phyloP scores from a whole-genome alignment of 2,888 invertebrate genomes.

The Drosophila conformis region DNA sequence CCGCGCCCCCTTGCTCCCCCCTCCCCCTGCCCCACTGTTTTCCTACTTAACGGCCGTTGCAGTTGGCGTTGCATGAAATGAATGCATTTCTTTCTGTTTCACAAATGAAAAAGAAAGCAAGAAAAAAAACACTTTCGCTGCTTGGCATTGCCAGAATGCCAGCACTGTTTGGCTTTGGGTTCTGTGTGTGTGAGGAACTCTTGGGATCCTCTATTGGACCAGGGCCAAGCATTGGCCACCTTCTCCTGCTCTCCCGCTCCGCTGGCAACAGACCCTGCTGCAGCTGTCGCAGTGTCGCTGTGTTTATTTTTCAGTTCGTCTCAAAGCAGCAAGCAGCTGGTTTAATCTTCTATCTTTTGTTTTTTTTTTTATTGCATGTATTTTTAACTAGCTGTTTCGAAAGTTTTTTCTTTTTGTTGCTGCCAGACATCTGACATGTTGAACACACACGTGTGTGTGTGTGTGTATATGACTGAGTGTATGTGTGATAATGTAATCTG shows the following conservation, averaged over 20 bases:
- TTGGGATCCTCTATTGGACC: conserved; percentile 41
- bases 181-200: conserved; percentile 37
- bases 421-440: conserved; percentile 56
- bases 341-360: conserved; percentile 19
- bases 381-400: conserved; percentile 68
- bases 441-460: conserved; percentile 9
- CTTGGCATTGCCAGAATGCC: conserved; percentile 74
- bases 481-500: conserved; percentile 50
- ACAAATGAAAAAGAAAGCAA: not conserved
- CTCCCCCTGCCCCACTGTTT: no score
- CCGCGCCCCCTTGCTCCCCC: not conserved
- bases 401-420: conserved; percentile 8
- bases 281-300: conserved; percentile 43
- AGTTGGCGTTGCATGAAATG: conserved; percentile 69
- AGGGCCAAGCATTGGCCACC: conserved; percentile 31
- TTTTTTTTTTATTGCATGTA: conserved; percentile 51
- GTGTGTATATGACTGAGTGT: conserved; percentile 10
- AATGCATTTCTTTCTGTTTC: conserved; percentile 47
- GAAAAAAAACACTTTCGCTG: conserved; percentile 69
- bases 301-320: conserved; percentile 35
- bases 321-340: conserved; percentile 34
- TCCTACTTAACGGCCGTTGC: conserved; percentile 21
- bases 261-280: conserved; percentile 3
- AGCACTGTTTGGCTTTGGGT: conserved; percentile 31
- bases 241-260: not conserved